These are phyloP conservation scores for Echinops telfairi DNA, from an alignment of 2,113 vertebrate species.

Conservation along the genomic window DNA sequence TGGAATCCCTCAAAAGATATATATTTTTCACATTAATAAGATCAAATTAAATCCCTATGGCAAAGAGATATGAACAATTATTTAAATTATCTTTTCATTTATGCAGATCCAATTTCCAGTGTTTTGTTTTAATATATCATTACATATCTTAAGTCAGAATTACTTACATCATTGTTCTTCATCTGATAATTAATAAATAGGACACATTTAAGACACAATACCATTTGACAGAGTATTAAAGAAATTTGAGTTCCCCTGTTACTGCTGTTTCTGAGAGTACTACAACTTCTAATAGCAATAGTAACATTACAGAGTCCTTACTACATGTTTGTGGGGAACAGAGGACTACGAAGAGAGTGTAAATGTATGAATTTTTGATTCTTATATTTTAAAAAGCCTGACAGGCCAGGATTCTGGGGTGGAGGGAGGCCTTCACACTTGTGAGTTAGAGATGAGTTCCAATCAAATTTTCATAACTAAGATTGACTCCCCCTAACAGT, in stretches of 20 bases:
- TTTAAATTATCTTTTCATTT: conserved; percentile 57
- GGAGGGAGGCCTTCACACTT: too few relatives aligned
- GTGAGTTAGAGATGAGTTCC: too few relatives aligned
- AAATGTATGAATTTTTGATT: too few relatives aligned
- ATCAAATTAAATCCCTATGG: conserved; percentile 48
- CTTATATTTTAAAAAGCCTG: too few relatives aligned
- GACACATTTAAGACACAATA: neutral
- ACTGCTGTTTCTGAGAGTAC: too few relatives aligned
- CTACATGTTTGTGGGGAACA: neutral
- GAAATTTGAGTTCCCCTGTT: neutral
- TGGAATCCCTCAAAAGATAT: conserved; percentile 1
- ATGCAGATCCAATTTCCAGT: conserved; percentile 12
- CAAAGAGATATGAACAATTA: conserved; percentile 12
- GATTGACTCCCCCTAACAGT: too few relatives aligned
- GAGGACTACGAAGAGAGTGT: too few relatives aligned
- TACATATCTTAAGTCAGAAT: conserved; percentile 52
- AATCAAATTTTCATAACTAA: too few relatives aligned
- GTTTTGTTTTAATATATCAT: conserved; percentile 66
- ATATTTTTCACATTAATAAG: neutral
- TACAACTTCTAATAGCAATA: neutral
- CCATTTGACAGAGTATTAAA: neutral
- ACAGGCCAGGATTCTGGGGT: too few relatives aligned
- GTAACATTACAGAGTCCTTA: neutral
- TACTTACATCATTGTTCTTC: conserved; percentile 55
- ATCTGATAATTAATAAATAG: conserved; percentile 27